Conservation (phyloP, 2,113 vertebrate genomes). For the Hipposideros armiger region DNA sequence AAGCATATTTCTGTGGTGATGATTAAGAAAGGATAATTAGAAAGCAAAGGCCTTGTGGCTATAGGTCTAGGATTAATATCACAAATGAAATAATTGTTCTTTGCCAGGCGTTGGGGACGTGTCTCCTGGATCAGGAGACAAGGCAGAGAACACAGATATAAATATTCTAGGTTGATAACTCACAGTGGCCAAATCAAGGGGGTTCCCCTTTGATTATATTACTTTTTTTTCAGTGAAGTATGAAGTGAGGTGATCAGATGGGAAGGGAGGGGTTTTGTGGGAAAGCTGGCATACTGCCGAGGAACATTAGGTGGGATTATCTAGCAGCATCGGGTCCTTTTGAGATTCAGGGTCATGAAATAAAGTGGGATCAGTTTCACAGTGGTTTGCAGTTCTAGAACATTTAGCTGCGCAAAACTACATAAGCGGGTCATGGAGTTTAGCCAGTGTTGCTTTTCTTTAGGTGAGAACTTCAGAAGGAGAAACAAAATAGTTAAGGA, state of each 20-base stretch:
- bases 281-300: fast-evolving
- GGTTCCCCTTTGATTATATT: neutral
- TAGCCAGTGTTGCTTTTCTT: neutral
- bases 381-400: neutral
- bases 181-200: neutral
- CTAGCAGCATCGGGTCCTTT: neutral
- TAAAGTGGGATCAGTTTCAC: neutral
- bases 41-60: neutral
- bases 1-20: neutral
- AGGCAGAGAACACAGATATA: neutral
- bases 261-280: neutral
- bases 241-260: neutral
- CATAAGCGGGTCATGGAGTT: neutral
- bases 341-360: neutral
- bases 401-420: neutral
- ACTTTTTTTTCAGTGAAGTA: neutral
- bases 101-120: neutral
- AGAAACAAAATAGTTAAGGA: neutral
- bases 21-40: neutral
- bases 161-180: neutral
- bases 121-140: neutral
- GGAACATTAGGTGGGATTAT: fast-evolving
- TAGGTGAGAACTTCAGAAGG: neutral
- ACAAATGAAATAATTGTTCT: neutral
- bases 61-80: neutral